These are phyloP conservation scores for Drosophila trapezifrons DNA, from an alignment of 1,140 invertebrate genomes.

Conservation along the genomic window DNA sequence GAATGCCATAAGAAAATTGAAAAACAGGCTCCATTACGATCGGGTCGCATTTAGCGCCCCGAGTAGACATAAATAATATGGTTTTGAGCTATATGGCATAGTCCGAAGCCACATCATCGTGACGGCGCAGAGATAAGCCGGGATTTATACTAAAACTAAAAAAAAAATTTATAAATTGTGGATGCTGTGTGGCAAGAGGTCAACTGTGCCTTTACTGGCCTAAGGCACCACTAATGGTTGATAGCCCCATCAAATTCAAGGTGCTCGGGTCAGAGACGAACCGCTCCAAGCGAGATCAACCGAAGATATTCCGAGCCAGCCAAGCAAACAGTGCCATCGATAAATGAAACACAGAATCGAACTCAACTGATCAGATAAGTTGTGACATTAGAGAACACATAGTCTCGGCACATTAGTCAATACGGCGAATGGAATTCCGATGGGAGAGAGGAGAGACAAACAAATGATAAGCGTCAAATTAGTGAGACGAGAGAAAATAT, in stretches of 20 bases:
- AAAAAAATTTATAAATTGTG: constrained; percentile 24
- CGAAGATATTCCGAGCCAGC: constrained; percentile 1
- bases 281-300: constrained; percentile 4
- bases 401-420: constrained; percentile 21
- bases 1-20: constrained; percentile 42
- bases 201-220: constrained; percentile 22
- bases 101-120: constrained; percentile 59
- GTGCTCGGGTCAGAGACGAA: constrained; percentile 22
- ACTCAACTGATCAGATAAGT: constrained; percentile 38
- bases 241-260: constrained; percentile 45
- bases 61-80: constrained; percentile 59
- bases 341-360: constrained; percentile 26
- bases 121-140: constrained; percentile 51
- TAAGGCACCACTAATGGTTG: constrained; percentile 32
- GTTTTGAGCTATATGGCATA: constrained; percentile 26
- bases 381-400: constrained; percentile 8
- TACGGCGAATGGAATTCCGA: not conserved
- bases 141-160: constrained; percentile 20
- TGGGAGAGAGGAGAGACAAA: constrained; percentile 4
- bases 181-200: constrained; percentile 35
- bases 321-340: not conserved
- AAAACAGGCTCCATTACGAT: constrained; percentile 47
- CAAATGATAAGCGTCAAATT: constrained; percentile 24
- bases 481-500: constrained; percentile 10
- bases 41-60: constrained; percentile 37